These are phyloP conservation scores for Merluccius polli DNA, from an alignment of 2,797 vertebrate genomes.

Conservation along the genomic window DNA sequence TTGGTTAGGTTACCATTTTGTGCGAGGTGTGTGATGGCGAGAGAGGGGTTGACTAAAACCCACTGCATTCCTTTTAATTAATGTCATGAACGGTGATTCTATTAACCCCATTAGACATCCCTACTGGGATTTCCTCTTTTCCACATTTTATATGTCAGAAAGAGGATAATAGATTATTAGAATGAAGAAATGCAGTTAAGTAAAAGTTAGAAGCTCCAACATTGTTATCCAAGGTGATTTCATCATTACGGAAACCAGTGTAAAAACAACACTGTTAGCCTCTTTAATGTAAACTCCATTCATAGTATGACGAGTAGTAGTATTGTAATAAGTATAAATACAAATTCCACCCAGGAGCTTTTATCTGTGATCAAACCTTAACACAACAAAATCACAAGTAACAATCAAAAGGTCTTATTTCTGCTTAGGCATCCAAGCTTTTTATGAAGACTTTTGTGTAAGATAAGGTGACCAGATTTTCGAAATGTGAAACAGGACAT, in stretches of 20 bases:
- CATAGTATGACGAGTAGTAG: background rate
- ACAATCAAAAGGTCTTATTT: background rate
- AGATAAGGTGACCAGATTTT: too few relatives aligned
- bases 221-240: background rate
- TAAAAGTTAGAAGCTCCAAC: background rate
- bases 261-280: background rate
- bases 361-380: background rate
- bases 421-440: background rate
- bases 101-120: background rate
- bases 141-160: constrained; percentile 1
- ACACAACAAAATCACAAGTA: background rate
- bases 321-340: background rate
- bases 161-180: background rate
- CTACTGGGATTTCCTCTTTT: constrained; percentile 7
- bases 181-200: background rate
- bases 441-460: background rate
- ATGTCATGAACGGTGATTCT: constrained; percentile 1
- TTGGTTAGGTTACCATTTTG: background rate
- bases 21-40: background rate
- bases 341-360: background rate
- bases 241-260: background rate
- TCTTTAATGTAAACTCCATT: background rate
- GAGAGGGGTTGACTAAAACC: background rate
- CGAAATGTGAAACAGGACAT: too few relatives aligned
- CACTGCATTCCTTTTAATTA: background rate